phyloP scores from a whole-genome alignment of 1,140 invertebrate species.

The Adelges cooleyi region DNA sequence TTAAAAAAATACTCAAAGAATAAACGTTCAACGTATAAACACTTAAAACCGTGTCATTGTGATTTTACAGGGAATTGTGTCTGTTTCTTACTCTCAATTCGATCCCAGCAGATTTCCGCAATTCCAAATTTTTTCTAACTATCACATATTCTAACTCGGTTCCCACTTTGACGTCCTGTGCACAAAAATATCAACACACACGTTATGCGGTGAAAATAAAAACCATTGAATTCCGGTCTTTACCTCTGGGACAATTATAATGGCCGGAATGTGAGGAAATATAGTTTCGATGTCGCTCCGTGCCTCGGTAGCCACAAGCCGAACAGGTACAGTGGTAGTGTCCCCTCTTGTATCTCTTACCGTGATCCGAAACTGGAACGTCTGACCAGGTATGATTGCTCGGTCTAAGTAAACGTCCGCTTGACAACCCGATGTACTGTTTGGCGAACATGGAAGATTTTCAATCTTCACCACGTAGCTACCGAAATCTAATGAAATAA shows the following conservation, averaged over 20 bases:
- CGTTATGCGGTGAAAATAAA: neutral
- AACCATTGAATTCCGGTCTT: conserved; percentile 30
- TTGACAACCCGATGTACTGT: conserved; percentile 64
- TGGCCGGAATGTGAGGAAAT: conserved; percentile 69
- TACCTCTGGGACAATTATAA: conserved; percentile 70
- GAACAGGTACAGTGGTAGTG: conserved; percentile 60
- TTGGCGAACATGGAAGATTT: conserved; percentile 64
- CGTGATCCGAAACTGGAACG: conserved; percentile 67
- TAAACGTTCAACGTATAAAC: no score
- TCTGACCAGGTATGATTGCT: conserved; percentile 57
- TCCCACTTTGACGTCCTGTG: conserved; percentile 61
- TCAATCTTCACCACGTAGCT: conserved; percentile 54
- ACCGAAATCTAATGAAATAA: conserved; percentile 35
- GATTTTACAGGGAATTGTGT: no score
- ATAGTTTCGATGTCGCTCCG: conserved; percentile 63
- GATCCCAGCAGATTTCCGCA: conserved; percentile 61
- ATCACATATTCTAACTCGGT: conserved; percentile 68
- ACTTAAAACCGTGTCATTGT: no score
- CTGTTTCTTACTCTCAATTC: conserved; percentile 59
- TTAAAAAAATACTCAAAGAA: no score
- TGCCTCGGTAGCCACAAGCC: conserved; percentile 68
- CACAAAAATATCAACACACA: conserved; percentile 22
- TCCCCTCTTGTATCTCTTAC: conserved; percentile 66
- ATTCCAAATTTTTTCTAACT: conserved; percentile 61
- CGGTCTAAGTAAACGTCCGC: conserved; percentile 67